Evolutionary conservation across 2,113 vertebrate species (phyloP), one percentile per base, ranked within the genome.

Genomic region (Nesoenas mayeri): DNA sequence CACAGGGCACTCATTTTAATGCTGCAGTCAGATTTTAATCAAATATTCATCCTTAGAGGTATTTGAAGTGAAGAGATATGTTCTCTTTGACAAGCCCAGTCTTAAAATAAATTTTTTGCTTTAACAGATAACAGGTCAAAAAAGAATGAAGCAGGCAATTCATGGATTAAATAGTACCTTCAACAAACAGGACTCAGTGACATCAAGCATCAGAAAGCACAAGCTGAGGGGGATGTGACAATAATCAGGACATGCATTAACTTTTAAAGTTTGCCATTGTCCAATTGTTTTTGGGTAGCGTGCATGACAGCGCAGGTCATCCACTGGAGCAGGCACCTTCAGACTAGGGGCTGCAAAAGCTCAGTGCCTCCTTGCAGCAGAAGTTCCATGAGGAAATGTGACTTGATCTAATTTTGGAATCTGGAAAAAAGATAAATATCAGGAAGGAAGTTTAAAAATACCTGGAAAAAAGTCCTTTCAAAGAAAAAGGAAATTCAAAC

Each of bases 361-460:
- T 97, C 97, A 96, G 67, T 92, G 94, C 80, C 92, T 94, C 91
- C 92, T 96, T 89, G 82, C 82, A 97, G 86, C 92, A 93, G 81
- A 96, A 96, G 80, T 94, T 94, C 95, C 96, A 91, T 92, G 91
- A 97, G 95, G 87, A 97, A 96, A 94, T 89, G 67, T 64, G 82
- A 95, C 84, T 97, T 93, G 92, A 81, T 95, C 92, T 97, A 97
- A 96, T 95, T 97, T 96, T 97, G 93, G 96, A 94, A 97, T 96
- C 91, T 97, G 95, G 91, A 96, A 96, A 93, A 96, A 96, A 97
- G 89, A 96, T 91, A 97, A 94, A 95, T 58, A 95, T 60, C 54
- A 92, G 96, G 96, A 97, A 97, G 95, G 94, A 96, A 95, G 78
- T 93, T 96, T 94, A 70, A 89, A 94, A 93, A 92, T 95, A 74